A percentile compares a stretch with the other conserved stretches of the same genome.
Conservation (phyloP, 2,797 vertebrate species). For the Alauda arvensis region DNA sequence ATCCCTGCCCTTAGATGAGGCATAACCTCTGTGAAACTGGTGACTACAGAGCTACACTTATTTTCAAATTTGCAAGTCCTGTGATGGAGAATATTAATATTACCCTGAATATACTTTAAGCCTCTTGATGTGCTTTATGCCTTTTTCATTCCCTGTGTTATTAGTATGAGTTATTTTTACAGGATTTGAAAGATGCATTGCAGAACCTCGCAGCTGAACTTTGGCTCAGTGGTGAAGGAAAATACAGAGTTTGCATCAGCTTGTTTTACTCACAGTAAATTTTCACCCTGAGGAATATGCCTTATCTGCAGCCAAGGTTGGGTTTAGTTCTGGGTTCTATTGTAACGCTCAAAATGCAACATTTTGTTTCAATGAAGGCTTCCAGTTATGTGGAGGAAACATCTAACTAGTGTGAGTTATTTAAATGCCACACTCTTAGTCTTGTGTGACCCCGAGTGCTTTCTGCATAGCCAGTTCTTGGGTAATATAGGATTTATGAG, state of each 20-base stretch:
- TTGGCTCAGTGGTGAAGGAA: neutral
- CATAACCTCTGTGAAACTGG: neutral
- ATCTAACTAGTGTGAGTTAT: neutral
- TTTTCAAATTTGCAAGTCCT: neutral
- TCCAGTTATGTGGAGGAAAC: neutral
- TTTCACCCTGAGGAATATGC: neutral
- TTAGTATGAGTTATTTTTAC: neutral
- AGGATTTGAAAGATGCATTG: neutral
- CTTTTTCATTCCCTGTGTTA: neutral
- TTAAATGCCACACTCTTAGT: neutral
- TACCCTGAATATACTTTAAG: neutral
- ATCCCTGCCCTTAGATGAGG: neutral
- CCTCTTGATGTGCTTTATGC: neutral
- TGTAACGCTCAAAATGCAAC: neutral
- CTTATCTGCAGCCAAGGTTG: constrained; percentile 1
- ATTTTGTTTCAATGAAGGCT: constrained; percentile 16
- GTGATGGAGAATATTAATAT: neutral
- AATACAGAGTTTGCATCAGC: neutral
- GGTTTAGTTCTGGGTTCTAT: neutral
- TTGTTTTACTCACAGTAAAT: constrained; percentile 23
- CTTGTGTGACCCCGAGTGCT: neutral
- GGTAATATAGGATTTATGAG: constrained; percentile 26
- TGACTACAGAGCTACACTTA: neutral
- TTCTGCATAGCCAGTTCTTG: neutral
- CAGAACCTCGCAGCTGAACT: constrained; percentile 9